Evolutionary conservation across 23 tunicate genomes (phyloP).

Genomic region (Ascidia mentula): DNA sequence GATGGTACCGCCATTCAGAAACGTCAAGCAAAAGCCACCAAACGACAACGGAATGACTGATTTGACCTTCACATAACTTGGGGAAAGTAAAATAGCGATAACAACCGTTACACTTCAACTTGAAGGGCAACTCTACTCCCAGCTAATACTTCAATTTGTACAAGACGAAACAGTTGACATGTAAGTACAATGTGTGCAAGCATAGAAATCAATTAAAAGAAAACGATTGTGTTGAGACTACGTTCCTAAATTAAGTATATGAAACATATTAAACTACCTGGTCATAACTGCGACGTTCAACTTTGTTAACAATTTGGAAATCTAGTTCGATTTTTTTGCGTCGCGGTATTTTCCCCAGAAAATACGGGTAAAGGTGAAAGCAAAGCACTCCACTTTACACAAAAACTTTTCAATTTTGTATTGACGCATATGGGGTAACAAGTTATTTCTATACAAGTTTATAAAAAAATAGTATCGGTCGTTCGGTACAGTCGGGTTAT

Average conservation of each 20-base stretch:
- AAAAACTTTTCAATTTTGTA: too few species aligned
- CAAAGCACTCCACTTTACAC: too few species aligned
- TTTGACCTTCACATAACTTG: neutral
- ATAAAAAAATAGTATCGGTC: too few species aligned
- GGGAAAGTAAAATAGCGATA: neutral
- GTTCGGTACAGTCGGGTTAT: too few species aligned
- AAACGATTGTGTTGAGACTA: neutral
- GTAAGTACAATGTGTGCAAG: conserved; percentile 12
- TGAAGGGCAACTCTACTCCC: neutral
- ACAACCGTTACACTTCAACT: neutral
- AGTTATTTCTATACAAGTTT: too few species aligned
- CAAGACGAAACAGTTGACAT: conserved; percentile 2
- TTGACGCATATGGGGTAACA: too few species aligned
- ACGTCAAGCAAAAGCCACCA: neutral
- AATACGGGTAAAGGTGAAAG: too few species aligned
- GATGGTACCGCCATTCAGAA: neutral
- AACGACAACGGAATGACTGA: neutral
- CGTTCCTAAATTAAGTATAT: conserved; percentile 1
- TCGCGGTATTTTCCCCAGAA: too few species aligned
- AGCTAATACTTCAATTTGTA: neutral
- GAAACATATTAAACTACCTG: neutral
- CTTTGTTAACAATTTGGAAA: too few species aligned
- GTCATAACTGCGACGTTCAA: too few species aligned
- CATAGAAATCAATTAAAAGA: neutral
- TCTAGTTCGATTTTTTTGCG: too few species aligned